A percentile compares a stretch with the other conserved stretches of the same genome.
Conservation (phyloP, 2,113 vertebrate species). For the Epinephelus lanceolatus region DNA sequence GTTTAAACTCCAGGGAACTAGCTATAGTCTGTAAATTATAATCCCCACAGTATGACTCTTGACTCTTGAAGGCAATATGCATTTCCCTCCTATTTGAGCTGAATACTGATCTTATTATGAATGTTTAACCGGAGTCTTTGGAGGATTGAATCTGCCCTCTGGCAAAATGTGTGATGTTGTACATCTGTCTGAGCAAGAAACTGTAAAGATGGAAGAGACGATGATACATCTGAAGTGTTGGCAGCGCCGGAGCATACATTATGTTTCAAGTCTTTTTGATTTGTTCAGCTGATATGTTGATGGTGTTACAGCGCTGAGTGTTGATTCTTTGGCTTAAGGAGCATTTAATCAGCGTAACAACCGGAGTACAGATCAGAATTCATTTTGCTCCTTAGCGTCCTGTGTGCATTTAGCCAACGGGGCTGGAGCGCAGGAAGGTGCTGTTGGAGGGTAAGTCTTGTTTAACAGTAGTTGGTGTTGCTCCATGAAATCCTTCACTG, state of each 20-base stretch:
- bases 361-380: too few relatives aligned
- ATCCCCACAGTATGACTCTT: neutral
- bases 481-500: neutral
- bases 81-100: slow-evolving; percentile 5
- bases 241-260: neutral
- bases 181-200: slow-evolving; percentile 14
- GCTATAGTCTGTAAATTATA: neutral
- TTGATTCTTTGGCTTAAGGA: neutral
- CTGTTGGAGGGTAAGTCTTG: neutral
- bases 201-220: neutral
- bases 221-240: neutral
- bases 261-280: neutral
- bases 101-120: slow-evolving; percentile 8
- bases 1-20: neutral
- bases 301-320: neutral
- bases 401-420: neutral
- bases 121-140: slow-evolving; percentile 23
- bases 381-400: neutral
- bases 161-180: slow-evolving; percentile 27
- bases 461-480: neutral
- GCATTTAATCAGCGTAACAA: neutral
- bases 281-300: neutral
- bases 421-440: neutral
- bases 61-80: neutral
- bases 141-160: slow-evolving; percentile 33